A percentile compares a stretch with the other conserved stretches of the same genome.
Evolutionary conservation across 2,113 vertebrate genomes (phyloP).

Genomic region (Crocuta crocuta): DNA sequence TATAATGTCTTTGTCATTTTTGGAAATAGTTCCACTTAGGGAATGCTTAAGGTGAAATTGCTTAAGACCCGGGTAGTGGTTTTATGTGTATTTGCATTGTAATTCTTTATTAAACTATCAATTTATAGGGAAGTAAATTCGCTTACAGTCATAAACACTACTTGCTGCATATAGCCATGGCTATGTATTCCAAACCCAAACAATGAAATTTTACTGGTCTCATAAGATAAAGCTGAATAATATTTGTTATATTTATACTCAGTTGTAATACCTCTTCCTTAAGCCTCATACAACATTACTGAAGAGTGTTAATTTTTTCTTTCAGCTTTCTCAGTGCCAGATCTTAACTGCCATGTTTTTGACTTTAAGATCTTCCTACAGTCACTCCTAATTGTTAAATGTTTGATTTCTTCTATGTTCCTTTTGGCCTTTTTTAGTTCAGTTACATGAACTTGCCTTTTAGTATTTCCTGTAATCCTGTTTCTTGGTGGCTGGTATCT

Average conservation of each 20-base stretch:
- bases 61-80: background rate
- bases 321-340: background rate
- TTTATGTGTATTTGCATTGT: background rate
- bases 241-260: background rate
- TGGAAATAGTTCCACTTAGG: background rate
- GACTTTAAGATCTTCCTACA: background rate
- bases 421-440: background rate
- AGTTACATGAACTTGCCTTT: background rate
- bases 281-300: background rate
- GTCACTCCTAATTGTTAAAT: background rate
- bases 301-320: background rate
- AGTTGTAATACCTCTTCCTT: background rate
- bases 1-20: background rate
- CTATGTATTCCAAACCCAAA: background rate
- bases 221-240: background rate
- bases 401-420: background rate
- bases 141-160: background rate
- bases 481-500: background rate
- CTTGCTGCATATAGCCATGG: background rate
- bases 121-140: background rate
- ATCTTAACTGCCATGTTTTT: background rate
- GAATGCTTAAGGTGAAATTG: background rate
- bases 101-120: slow-evolving; percentile 12
- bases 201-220: background rate
- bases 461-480: background rate